These are phyloP conservation scores for Radopholus similis DNA, from an alignment of 1,140 invertebrate species.

Conservation along the genomic window DNA sequence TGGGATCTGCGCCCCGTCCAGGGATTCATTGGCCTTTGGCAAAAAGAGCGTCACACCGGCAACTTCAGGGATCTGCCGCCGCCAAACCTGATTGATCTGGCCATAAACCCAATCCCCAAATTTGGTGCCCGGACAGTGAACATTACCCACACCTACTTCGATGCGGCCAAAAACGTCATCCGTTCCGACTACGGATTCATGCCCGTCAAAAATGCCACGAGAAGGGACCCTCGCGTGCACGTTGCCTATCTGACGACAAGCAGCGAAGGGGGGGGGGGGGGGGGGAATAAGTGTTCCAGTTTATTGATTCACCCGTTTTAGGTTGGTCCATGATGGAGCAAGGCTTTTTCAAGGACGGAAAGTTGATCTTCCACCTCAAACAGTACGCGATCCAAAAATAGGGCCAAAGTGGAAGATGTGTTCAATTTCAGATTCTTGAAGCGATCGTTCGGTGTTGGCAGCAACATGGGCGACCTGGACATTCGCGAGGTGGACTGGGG, in stretches of 20 bases:
- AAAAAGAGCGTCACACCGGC: conserved; percentile 31
- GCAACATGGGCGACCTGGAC: conserved; percentile 43
- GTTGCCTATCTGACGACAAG: conserved; percentile 58
- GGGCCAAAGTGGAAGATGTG: not conserved
- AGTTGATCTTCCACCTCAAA: conserved; percentile 58
- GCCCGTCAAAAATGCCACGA: conserved; percentile 59
- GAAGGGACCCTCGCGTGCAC: conserved; percentile 57
- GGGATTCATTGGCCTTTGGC: conserved; percentile 58
- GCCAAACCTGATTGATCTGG: conserved; percentile 58
- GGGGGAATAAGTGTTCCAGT: not conserved
- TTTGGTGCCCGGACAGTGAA: conserved; percentile 59
- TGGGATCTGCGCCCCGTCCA: conserved; percentile 54
- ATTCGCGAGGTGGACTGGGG: conserved; percentile 47
- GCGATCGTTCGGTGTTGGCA: conserved; percentile 56
- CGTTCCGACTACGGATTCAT: conserved; percentile 59
- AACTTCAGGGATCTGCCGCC: conserved; percentile 46
- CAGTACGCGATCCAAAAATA: conserved; percentile 17
- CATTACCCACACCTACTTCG: conserved; percentile 58
- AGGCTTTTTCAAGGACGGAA: conserved; percentile 53
- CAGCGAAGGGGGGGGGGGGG: conserved; percentile 47
- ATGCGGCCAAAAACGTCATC: conserved; percentile 45
- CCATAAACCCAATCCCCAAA: conserved; percentile 59
- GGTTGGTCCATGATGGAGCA: conserved; percentile 61
- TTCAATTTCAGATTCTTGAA: conserved; percentile 38
- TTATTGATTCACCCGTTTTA: conserved; percentile 21